phyloP scores from a whole-genome alignment of 2,797 vertebrate species.

The Oceanodroma leucorhoa region DNA sequence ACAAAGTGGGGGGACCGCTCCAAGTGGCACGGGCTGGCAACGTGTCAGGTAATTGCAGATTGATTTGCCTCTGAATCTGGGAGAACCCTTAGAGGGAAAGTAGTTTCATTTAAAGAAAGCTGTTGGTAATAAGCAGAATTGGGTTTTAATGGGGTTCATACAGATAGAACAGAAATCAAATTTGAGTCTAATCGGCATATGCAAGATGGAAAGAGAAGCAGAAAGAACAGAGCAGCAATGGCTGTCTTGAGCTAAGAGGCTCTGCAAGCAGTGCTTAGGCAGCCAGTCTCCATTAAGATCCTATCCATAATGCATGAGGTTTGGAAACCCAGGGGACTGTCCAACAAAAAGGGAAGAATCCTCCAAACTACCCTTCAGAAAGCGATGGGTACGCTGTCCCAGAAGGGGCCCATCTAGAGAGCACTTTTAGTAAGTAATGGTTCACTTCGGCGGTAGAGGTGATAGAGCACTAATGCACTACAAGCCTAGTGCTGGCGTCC shows the following conservation, averaged over 20 bases:
- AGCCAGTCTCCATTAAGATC: constrained; percentile 53
- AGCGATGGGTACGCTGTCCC: not conserved
- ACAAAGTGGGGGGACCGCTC: not conserved
- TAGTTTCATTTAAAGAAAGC: constrained; percentile 21
- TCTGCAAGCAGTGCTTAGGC: not conserved
- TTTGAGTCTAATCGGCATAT: constrained; percentile 53
- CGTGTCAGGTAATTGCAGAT: not conserved
- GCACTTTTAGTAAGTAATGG: constrained; percentile 28
- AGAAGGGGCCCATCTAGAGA: not conserved
- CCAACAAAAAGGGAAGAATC: constrained; percentile 14
- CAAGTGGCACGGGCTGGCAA: not conserved
- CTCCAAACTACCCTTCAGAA: constrained; percentile 8
- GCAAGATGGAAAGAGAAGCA: not conserved
- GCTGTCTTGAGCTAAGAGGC: not conserved
- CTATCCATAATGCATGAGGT: constrained; percentile 38
- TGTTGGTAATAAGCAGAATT: constrained; percentile 57
- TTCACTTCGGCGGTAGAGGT: not conserved
- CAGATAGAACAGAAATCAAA: constrained; percentile 55
- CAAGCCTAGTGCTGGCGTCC: not conserved
- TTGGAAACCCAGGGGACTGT: not conserved
- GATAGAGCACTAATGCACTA: constrained; percentile 31
- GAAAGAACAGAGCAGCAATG: not conserved
- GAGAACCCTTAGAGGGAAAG: not conserved
- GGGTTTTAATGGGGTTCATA: constrained; percentile 61
- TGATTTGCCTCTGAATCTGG: not conserved